Evolutionary conservation across 2,888 invertebrate genomes (phyloP).

Genomic region (Orthosia incerta): DNA sequence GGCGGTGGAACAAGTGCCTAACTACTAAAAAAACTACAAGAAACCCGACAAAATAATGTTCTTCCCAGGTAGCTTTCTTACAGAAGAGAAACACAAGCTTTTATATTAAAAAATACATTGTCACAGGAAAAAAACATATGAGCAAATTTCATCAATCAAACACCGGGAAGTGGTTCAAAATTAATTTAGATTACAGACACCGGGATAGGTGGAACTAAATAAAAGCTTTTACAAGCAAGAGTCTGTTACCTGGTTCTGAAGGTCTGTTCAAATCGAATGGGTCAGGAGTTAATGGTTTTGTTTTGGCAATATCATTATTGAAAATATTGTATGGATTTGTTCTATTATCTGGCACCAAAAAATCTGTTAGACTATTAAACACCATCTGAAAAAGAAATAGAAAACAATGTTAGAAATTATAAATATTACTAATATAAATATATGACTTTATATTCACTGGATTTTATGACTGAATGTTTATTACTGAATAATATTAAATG

Average conservation of each 20-base stretch:
- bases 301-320: constrained; percentile 73
- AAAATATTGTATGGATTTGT: constrained; percentile 74
- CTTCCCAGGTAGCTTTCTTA: neutral
- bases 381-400: constrained; percentile 75
- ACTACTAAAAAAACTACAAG: no score
- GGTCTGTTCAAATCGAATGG: constrained; percentile 73
- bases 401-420: neutral
- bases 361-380: constrained; percentile 79
- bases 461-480: neutral
- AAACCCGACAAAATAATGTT: neutral
- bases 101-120: no score
- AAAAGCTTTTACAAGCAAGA: neutral
- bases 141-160: no score
- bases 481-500: neutral
- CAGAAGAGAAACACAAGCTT: neutral
- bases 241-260: constrained; percentile 72
- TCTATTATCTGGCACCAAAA: constrained; percentile 77
- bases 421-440: neutral
- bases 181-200: neutral
- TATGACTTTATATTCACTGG: neutral
- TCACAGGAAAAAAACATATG: no score
- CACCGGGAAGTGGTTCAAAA: no score
- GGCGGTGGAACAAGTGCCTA: no score
- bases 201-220: neutral
- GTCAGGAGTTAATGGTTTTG: constrained; percentile 72